These are phyloP conservation scores for Mionectes macconnelli DNA, from an alignment of 2,113 vertebrate species.

Conservation along the genomic window DNA sequence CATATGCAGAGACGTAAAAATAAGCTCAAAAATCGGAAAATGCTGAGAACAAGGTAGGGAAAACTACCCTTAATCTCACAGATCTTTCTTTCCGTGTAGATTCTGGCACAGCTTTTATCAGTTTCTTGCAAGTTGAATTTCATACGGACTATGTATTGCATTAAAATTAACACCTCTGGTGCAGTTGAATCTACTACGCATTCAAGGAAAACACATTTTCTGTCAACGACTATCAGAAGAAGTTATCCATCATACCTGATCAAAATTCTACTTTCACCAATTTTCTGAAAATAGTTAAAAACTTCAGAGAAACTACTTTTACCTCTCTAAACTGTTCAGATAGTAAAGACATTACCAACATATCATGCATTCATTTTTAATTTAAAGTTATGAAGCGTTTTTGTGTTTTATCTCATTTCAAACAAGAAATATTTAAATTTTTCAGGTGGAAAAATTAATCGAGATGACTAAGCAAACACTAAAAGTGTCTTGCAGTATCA, in stretches of 20 bases:
- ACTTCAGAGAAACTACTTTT: background rate
- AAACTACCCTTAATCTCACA: background rate
- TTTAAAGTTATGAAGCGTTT: background rate
- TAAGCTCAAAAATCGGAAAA: background rate
- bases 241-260: background rate
- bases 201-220: background rate
- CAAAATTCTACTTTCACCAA: background rate
- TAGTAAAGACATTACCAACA: background rate
- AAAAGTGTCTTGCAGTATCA: background rate
- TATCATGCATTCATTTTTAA: background rate
- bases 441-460: background rate
- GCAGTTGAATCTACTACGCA: background rate
- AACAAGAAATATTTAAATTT: background rate
- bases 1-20: background rate
- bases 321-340: background rate
- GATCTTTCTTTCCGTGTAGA: background rate
- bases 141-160: background rate
- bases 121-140: background rate
- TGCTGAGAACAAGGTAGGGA: background rate
- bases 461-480: background rate
- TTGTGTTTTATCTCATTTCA: background rate
- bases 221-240: background rate
- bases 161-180: background rate
- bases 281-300: background rate
- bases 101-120: background rate